Base-by-base conservation (phyloP, 2,113 vertebrate genomes). In the Phrynosoma platyrhinos region DNA sequence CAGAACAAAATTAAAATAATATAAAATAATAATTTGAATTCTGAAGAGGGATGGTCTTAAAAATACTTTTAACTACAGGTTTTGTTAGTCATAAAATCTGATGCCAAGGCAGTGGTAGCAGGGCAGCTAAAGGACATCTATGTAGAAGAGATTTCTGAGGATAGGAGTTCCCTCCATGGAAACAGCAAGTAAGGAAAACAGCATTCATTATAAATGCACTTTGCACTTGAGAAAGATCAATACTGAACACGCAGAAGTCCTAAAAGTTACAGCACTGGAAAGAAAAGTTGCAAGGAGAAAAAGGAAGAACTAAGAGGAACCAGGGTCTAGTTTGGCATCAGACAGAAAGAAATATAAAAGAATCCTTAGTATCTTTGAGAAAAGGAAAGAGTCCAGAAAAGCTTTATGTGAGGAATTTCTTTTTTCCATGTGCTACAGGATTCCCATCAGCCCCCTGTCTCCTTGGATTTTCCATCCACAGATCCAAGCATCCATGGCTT, bases 1-100 rank as follows among this genome's bases (percentile, higher is more conserved):
- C 92, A 91, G 83, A 86, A 47, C 20, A 90, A 75, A 42, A 83
- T 53, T 1, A 71, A 91, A 79, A 0, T 21, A 55, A 40, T 36
- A 36, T 36, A 62, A 18, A 58, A 58, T 64, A 83, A 25, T 27
- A 14, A 21, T 36, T 66, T 13, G 66, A 74, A 66, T 83, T 76
- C 23, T 16, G 76, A 85, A 47, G 68, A 90, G 10, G 58, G 87
- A 53, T 47, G 47, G 42, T 12, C 1, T 4, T 82, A 5, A 86
- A 0, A 30, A 52, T 32, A 25, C 12, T 74, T 36, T 32, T 77
- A 40, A n/a, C 47, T 79, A 13, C 5, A 10, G 58, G 52, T n/a
- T 25, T 76, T 6, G 20, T 2, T 32, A 2, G 47, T 30, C n/a
- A 30, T 12, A 36, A 20, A 9, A 69, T 5, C 30, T 2, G 68